Conservation (phyloP, 2,888 invertebrate genomes). For the Lasioglossum leucozonium region DNA sequence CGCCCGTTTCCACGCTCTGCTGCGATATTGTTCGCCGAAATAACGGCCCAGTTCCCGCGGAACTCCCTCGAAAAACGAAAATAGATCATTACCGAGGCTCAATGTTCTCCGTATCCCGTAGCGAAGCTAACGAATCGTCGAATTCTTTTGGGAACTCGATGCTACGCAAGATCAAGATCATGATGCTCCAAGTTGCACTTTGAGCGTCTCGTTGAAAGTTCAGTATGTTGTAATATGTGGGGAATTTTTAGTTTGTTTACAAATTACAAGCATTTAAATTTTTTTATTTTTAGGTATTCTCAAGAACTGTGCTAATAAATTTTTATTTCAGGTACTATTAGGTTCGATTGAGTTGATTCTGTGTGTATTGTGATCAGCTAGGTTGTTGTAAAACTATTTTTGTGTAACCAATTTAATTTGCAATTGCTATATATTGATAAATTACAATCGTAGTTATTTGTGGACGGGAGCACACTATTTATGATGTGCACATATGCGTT, state of each 20-base stretch:
- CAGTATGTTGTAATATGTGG: neutral
- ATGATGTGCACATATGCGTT: no score
- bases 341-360: neutral
- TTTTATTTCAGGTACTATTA: neutral
- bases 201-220: neutral
- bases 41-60: slow-evolving; percentile 44
- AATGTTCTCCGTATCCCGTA: neutral
- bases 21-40: slow-evolving; percentile 53
- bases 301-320: no score
- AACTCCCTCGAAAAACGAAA: neutral
- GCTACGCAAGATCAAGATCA: neutral
- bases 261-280: neutral
- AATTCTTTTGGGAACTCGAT: neutral
- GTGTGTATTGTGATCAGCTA: no score
- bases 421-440: no score
- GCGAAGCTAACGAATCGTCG: neutral
- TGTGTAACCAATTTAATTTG: no score
- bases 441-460: no score
- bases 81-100: neutral
- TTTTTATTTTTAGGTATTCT: neutral
- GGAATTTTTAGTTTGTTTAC: neutral
- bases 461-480: no score
- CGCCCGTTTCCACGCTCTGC: slow-evolving; percentile 36
- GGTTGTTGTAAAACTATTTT: no score
- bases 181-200: neutral